A percentile compares a stretch with the other conserved stretches of the same genome.
These are phyloP conservation scores for Chymomyza costata DNA, from an alignment of 1,140 invertebrate genomes.

Conservation along the genomic window DNA sequence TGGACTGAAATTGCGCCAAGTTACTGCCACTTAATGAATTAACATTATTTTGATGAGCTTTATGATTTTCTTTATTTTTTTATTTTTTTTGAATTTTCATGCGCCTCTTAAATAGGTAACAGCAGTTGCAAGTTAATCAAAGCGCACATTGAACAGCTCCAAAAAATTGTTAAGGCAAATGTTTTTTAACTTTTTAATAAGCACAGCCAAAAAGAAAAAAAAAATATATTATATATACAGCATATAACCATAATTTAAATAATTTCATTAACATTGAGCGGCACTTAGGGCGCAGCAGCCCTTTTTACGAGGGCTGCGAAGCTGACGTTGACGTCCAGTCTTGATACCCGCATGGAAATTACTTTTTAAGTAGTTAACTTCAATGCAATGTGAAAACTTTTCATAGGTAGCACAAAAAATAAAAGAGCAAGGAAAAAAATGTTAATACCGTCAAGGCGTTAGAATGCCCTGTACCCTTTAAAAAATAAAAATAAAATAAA, in stretches of 20 bases:
- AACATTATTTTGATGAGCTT: constrained; percentile 73
- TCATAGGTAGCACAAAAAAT: constrained; percentile 21
- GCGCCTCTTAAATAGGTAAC: constrained; percentile 34
- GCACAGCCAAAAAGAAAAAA: constrained; percentile 43
- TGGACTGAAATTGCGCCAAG: constrained; percentile 68
- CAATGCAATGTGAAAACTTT: constrained; percentile 64
- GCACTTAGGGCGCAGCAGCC: constrained; percentile 23
- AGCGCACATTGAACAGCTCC: too few species aligned
- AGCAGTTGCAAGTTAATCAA: constrained; percentile 29
- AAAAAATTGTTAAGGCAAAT: constrained; percentile 1
- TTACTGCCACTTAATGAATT: constrained; percentile 73
- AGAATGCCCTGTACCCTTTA: too few species aligned
- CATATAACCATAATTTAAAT: constrained; percentile 68
- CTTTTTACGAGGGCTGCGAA: constrained; percentile 29
- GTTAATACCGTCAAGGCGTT: not conserved
- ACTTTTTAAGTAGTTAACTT: constrained; percentile 69
- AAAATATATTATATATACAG: constrained; percentile 39
- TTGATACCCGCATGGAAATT: constrained; percentile 61
- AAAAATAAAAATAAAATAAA: not conserved
- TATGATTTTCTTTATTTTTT: constrained; percentile 1
- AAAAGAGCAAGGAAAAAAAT: constrained; percentile 16
- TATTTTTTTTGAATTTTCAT: not conserved
- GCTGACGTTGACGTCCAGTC: constrained; percentile 1
- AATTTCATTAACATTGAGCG: constrained; percentile 66
- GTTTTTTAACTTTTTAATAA: constrained; percentile 64